Evolutionary conservation across 2,888 invertebrate genomes (phyloP), one percentile per base, ranked within the genome.

Genomic region (Microplitis manilae): DNA sequence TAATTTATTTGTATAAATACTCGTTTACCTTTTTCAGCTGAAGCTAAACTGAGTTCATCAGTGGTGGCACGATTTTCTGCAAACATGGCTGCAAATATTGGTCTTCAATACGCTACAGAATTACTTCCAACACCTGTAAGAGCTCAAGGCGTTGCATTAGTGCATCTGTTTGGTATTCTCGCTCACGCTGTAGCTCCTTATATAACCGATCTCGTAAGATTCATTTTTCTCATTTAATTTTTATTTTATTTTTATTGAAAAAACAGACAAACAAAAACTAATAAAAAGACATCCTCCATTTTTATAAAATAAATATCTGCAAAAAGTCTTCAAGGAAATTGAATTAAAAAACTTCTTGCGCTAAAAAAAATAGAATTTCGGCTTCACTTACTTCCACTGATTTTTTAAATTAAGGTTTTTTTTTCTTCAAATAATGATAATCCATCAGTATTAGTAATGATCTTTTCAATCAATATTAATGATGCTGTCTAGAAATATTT

Each of bases 51-150:
- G 0, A 91, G 94, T 0, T 90, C 96, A 79, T 96, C 96, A 9
- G 95, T 97, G 78, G 90, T 95, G 77, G 96, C 96, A 1, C 92
- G 97, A n/a, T 96, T 97, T 84, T 94, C 95, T 70, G 94, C 97
- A 9, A 97, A 97, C 88, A 96, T 96, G 81, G 95, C 96, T 0
- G 97, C 97, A 87, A 97, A 96, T 90, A 95, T 97, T 79, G 96
- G 96, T 0, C 92, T 97, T 0, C 97, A 97, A 85, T 97, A 97
- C 90, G 96, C 96, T 0, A 96, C 97, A 0, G 97, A 97, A 87
- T 88, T 97, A 6, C 87, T 97, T 9, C 97, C 97, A 0, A 97
- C 97, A 0, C 96, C 96, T 0, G 95, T 97, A 0, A 90, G 97
- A 72, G 96, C 96, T 0, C 96, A 96, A 87, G 96, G 96, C 0